phyloP scores from a whole-genome alignment of 2,113 vertebrate species.

The Rhynchomys soricoides region DNA sequence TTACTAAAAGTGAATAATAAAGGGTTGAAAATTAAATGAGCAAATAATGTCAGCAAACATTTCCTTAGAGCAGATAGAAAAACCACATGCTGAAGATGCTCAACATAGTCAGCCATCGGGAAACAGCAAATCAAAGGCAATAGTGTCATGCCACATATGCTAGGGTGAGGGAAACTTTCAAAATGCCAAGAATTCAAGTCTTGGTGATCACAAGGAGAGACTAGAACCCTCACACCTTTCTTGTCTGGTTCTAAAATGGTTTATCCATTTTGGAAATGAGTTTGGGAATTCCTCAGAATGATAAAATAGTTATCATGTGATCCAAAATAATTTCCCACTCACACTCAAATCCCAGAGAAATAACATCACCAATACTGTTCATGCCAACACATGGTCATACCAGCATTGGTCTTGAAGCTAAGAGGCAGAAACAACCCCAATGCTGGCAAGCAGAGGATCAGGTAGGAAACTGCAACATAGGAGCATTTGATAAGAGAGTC shows the following conservation, averaged over 20 bases:
- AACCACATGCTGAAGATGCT: background rate
- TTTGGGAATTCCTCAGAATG: background rate
- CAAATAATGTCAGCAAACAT: constrained; percentile 4
- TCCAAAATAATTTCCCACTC: background rate
- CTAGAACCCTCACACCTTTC: background rate
- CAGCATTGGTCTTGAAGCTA: background rate
- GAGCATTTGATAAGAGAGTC: background rate
- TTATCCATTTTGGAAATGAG: background rate
- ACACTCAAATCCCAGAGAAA: background rate
- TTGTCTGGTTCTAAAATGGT: background rate
- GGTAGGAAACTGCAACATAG: background rate
- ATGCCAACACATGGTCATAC: background rate
- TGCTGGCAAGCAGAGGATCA: background rate
- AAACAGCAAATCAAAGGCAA: background rate
- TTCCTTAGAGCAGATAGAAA: constrained; percentile 4
- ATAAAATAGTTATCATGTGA: background rate
- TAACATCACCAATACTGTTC: background rate
- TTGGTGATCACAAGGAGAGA: background rate
- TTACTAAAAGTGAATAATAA: background rate
- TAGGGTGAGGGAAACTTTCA: background rate
- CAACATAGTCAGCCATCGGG: background rate
- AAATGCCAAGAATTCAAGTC: background rate
- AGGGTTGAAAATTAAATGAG: background rate
- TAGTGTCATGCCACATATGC: background rate
- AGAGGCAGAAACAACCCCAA: background rate